Evolutionary conservation across 2,113 vertebrate genomes (phyloP), one percentile per base, ranked within the genome.

Genomic region (Chroicocephalus ridibundus): DNA sequence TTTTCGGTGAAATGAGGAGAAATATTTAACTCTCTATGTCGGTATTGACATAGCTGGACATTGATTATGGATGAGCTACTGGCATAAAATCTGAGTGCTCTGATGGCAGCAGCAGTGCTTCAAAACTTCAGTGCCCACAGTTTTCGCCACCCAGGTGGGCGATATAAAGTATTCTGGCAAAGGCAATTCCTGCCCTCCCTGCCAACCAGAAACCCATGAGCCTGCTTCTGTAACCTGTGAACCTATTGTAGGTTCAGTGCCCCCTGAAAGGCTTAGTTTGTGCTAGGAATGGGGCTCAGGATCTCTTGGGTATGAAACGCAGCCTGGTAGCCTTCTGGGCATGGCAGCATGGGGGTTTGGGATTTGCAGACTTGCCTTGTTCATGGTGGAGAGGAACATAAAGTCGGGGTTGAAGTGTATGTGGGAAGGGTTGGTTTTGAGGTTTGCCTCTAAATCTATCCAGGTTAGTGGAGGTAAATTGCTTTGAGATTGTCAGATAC

Each of bases 11-110:
- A 88, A 44, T 34, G 27, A 58, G 26, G 26, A 25, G 34, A 78
- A 86, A 68, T 70, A 40, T 72, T 85, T 72, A 69, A 38, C 25
- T 52, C 26, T 64, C 3, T 49, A 0, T 81, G 16, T 26, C 10
- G 29, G 26, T 5, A 5, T 57, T 3, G 1, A 6, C 0, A 0
- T 55, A 58, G 31, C 49, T 90, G 86, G 34, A 10, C 6, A 1
- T 52, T 51, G 62, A 17, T 79, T 36, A 27, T 57, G 24, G 44
- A 19, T 79, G 69, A 79, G 14, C 40, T 88, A 12, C 49, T 6
- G 19, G 31, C 9, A 12, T 44, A 25, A 88, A 86, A 88, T 31
- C 34, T 0, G 2, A 52, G 12, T 57, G 42, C 57, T 91, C 22
- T 1, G 0, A 26, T 76, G 21, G 52, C 57, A 64, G 36, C 44